A percentile compares a stretch with the other conserved stretches of the same genome.
Evolutionary conservation across 2,113 vertebrate species (phyloP).

Genomic region (Hypomesus transpacificus): DNA sequence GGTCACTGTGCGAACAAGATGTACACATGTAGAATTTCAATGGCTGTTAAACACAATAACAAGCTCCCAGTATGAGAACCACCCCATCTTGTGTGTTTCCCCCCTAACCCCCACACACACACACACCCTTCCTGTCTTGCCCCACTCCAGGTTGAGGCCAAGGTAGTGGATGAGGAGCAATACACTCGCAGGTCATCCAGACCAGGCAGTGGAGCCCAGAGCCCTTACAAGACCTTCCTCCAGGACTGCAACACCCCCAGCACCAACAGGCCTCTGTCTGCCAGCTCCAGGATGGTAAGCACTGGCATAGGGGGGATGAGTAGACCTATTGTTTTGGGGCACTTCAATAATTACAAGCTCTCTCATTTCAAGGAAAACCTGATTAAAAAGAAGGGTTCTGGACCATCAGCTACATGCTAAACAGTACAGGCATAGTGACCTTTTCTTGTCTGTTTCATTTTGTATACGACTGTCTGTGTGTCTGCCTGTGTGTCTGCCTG

Average conservation of each 20-base stretch:
- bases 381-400: too few species aligned
- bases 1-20: not conserved
- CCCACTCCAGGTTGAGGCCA: conserved; percentile 51
- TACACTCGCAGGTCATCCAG: conserved; percentile 13
- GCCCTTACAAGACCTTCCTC: conserved; percentile 28
- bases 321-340: too few species aligned
- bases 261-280: conserved; percentile 29
- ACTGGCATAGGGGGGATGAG: not conserved
- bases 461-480: too few species aligned
- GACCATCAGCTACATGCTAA: too few species aligned
- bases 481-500: not conserved
- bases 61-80: conserved; percentile 12
- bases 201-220: conserved; percentile 6
- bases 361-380: too few species aligned
- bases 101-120: conserved; percentile 26
- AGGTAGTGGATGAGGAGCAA: conserved; percentile 60
- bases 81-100: too few species aligned
- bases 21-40: not conserved
- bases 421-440: too few species aligned
- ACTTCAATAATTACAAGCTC: too few species aligned
- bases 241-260: conserved; percentile 10
- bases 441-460: conserved; percentile 32
- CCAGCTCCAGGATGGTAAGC: conserved; percentile 22
- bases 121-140: conserved; percentile 10
- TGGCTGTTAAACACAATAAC: not conserved